phyloP scores from a whole-genome alignment of 2,113 vertebrate species.

The Nannobrachium achirus region DNA sequence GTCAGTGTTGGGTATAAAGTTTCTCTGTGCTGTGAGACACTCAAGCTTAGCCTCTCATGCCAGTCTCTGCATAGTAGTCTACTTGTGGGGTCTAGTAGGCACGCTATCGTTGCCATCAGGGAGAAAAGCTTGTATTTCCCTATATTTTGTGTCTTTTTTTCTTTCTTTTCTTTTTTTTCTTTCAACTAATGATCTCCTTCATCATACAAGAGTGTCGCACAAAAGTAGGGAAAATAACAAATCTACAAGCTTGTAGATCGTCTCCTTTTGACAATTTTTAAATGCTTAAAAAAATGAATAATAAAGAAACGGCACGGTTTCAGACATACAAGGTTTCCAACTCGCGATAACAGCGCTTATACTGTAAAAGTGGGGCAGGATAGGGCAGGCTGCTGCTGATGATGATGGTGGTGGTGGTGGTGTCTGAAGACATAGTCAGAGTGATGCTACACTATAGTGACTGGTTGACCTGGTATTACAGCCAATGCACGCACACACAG shows the following conservation, averaged over 20 bases:
- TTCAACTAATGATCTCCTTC: too few species aligned
- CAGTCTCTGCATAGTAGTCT: not conserved
- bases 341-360: not conserved
- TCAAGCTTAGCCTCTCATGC: not conserved
- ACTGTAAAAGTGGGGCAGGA: constrained; percentile 35
- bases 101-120: too few species aligned
- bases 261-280: too few species aligned
- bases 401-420: constrained; percentile 17
- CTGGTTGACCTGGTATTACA: constrained; percentile 47
- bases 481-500: constrained; percentile 8
- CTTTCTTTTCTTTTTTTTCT: too few species aligned
- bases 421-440: not conserved
- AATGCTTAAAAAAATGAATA: too few species aligned
- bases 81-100: too few species aligned
- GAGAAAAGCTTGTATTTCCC: too few species aligned
- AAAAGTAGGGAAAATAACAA: too few species aligned
- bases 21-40: not conserved
- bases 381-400: constrained; percentile 33
- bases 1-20: constrained; percentile 30
- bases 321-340: not conserved
- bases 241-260: too few species aligned
- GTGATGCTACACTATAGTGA: constrained; percentile 44
- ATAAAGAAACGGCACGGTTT: too few species aligned
- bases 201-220: too few species aligned
- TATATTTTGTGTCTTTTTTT: too few species aligned